These are phyloP conservation scores for Muricea muricata DNA, from an alignment of 92 coral and sea anemone species.

Conservation along the genomic window DNA sequence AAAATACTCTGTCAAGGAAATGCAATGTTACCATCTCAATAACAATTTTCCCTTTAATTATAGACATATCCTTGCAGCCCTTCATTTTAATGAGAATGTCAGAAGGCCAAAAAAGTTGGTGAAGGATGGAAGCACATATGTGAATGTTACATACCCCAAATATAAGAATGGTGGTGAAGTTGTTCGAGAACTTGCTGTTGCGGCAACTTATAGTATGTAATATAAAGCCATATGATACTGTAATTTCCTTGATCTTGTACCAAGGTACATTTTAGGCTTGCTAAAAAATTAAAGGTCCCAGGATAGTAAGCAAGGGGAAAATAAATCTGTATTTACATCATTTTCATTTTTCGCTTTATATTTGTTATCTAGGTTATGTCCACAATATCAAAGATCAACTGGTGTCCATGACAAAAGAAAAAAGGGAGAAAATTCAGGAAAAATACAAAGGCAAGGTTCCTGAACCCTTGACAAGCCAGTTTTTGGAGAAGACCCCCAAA, in stretches of 20 bases:
- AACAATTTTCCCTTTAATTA: neutral
- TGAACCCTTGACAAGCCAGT: constrained; percentile 38
- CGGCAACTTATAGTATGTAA: constrained; percentile 13
- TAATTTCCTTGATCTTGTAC: too few species aligned
- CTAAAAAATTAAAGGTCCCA: neutral
- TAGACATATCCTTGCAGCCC: constrained; percentile 50
- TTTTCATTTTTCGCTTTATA: neutral
- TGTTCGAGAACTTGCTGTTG: constrained; percentile 26
- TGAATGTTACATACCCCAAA: constrained; percentile 29
- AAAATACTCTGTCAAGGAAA: neutral
- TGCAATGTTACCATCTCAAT: neutral
- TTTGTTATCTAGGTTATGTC: constrained; percentile 31
- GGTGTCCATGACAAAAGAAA: constrained; percentile 25
- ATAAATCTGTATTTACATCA: neutral
- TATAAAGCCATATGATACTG: neutral
- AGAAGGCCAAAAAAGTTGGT: constrained; percentile 22
- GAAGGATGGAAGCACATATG: constrained; percentile 23
- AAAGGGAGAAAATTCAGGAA: constrained; percentile 2
- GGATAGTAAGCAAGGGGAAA: neutral
- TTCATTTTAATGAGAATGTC: constrained; percentile 55
- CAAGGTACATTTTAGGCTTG: neutral
- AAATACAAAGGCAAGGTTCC: constrained; percentile 28
- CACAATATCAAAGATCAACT: constrained; percentile 16
- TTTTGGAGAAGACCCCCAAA: constrained; percentile 23
- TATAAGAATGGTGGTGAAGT: constrained; percentile 18